Percentiles rank a stretch among this genome's conserved stretches.
phyloP scores from a whole-genome alignment of 2,888 invertebrate genomes.

The Rhamphomyia laevipes region DNA sequence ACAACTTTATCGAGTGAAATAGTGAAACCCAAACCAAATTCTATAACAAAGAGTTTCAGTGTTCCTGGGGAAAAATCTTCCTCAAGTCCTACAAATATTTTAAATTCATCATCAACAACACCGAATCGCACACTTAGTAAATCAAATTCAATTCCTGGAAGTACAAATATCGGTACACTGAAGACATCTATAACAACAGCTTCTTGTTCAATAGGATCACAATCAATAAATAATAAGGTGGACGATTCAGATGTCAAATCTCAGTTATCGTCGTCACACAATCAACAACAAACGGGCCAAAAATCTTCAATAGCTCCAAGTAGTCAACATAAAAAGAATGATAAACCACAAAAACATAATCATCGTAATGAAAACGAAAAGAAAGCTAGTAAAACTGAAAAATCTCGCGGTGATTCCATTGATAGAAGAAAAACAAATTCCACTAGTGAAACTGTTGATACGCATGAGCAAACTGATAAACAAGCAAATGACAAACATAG shows the following conservation, averaged over 20 bases:
- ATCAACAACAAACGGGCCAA: conserved; percentile 8
- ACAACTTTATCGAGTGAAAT: conserved; percentile 18
- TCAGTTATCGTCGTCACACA: conserved; percentile 11
- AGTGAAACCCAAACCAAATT: conserved; percentile 24
- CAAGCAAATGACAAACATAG: conserved; percentile 13
- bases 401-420: conserved; percentile 16
- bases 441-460: background rate
- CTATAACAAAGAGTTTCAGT: conserved; percentile 33
- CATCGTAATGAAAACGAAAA: conserved; percentile 24
- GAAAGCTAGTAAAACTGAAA: conserved; percentile 20
- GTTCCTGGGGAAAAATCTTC: conserved; percentile 24
- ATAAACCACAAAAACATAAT: conserved; percentile 31
- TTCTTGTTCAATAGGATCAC: background rate
- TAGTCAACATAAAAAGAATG: conserved; percentile 19
- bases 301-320: conserved; percentile 13
- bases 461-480: background rate
- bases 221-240: conserved; percentile 6
- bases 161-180: conserved; percentile 34
- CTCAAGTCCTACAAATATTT: conserved; percentile 9
- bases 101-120: conserved; percentile 2
- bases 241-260: conserved; percentile 18
- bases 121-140: conserved; percentile 25
- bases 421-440: conserved; percentile 11
- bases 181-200: conserved; percentile 10
- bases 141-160: conserved; percentile 35